Evolutionary conservation across 2,113 vertebrate species (phyloP).

Genomic region (Leucopternis melanops): DNA sequence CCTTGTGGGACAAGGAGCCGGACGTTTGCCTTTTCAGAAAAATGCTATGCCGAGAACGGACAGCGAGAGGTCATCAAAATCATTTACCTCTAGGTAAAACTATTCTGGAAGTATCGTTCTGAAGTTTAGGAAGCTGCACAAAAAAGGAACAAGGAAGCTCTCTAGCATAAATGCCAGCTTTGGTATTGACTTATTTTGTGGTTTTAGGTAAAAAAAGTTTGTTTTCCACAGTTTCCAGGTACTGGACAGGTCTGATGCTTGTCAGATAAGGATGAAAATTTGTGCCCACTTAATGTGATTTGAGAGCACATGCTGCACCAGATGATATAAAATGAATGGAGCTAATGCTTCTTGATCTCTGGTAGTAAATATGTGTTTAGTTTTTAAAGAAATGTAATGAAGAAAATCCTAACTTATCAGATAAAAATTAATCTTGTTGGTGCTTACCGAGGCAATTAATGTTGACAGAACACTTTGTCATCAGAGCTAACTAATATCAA

Average conservation of each 20-base stretch:
- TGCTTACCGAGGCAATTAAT: not conserved
- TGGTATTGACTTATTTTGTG: not conserved
- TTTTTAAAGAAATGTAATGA: not conserved
- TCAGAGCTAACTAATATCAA: not conserved
- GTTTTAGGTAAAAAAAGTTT: not conserved
- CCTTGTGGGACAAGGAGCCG: no score
- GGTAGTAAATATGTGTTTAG: not conserved
- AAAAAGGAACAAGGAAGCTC: not conserved
- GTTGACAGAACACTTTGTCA: not conserved
- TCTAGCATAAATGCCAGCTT: not conserved
- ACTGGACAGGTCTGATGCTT: not conserved
- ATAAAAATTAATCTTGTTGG: not conserved
- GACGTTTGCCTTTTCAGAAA: no score
- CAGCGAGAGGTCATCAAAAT: no score
- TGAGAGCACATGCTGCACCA: not conserved
- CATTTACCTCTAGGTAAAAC: not conserved
- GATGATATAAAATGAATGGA: not conserved
- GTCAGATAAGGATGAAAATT: not conserved
- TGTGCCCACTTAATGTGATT: not conserved
- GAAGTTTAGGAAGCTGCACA: not conserved
- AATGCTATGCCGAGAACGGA: no score
- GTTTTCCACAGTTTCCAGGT: not conserved
- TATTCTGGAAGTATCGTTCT: not conserved
- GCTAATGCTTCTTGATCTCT: not conserved
- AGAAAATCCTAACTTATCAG: slow-evolving; percentile 1